A percentile compares a stretch with the other conserved stretches of the same genome.
Evolutionary conservation across 2,113 vertebrate species (phyloP).

Genomic region (Crotalus tigris): DNA sequence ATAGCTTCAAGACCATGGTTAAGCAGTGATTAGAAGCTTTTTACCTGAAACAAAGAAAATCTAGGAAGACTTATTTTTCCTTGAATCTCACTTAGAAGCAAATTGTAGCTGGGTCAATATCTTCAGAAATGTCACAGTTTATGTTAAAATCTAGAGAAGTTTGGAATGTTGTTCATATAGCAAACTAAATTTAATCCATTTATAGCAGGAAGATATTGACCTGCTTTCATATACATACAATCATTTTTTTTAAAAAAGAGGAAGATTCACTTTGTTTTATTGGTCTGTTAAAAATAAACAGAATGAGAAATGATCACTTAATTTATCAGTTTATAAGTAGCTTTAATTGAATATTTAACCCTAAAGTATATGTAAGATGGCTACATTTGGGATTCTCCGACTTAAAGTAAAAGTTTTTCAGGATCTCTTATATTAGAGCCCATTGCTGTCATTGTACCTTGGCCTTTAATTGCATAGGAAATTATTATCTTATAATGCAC

Average conservation of each 20-base stretch:
- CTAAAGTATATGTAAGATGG: constrained; percentile 14
- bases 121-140: not conserved
- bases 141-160: not conserved
- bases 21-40: not conserved
- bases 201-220: not conserved
- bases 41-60: not conserved
- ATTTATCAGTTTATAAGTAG: not conserved
- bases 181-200: not conserved
- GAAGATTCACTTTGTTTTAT: not conserved
- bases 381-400: constrained; percentile 28
- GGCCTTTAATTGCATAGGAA: constrained; percentile 12
- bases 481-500: not conserved
- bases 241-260: not conserved
- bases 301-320: not conserved
- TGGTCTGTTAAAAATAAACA: not conserved
- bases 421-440: constrained; percentile 15
- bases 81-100: not conserved
- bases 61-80: not conserved
- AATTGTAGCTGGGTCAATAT: not conserved
- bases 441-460: constrained; percentile 13
- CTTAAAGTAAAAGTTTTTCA: constrained; percentile 20
- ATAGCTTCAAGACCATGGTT: not conserved
- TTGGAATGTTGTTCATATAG: constrained; percentile 22
- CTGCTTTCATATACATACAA: constrained; percentile 1
- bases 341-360: not conserved